Evolutionary conservation across 64 coral and sea anemone species (phyloP).

Genomic region (Pocillopora verrucosa): DNA sequence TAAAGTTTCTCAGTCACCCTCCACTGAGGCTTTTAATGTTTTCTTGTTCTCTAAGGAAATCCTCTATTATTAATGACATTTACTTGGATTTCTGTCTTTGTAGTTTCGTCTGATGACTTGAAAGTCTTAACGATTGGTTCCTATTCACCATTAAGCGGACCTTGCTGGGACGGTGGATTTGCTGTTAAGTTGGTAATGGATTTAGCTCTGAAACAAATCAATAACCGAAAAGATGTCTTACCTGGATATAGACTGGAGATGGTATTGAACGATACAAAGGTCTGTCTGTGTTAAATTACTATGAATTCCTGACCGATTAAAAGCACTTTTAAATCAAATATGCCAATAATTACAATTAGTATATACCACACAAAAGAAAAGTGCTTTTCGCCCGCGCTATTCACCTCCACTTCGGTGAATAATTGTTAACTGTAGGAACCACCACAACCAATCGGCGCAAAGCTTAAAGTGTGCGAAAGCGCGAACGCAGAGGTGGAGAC

Average conservation of each 20-base stretch:
- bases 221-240: conserved; percentile 54
- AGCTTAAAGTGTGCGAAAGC: no score
- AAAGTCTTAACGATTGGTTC: conserved; percentile 69
- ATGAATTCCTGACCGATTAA: not conserved
- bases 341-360: no score
- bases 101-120: not conserved
- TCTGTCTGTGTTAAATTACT: conserved; percentile 19
- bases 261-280: conserved; percentile 67
- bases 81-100: not conserved
- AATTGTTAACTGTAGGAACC: not conserved
- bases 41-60: not conserved
- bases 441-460: no score
- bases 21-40: no score
- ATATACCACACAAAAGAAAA: no score
- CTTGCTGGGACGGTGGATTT: conserved; percentile 62
- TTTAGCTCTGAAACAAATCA: conserved; percentile 65
- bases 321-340: not conserved
- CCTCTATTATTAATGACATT: not conserved
- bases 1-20: no score
- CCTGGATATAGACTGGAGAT: conserved; percentile 51
- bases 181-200: conserved; percentile 42
- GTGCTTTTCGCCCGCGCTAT: not conserved
- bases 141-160: conserved; percentile 51
- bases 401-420: not conserved
- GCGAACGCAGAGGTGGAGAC: no score